phyloP scores from a whole-genome alignment of 2,113 vertebrate species.

The Rhombomys opimus region DNA sequence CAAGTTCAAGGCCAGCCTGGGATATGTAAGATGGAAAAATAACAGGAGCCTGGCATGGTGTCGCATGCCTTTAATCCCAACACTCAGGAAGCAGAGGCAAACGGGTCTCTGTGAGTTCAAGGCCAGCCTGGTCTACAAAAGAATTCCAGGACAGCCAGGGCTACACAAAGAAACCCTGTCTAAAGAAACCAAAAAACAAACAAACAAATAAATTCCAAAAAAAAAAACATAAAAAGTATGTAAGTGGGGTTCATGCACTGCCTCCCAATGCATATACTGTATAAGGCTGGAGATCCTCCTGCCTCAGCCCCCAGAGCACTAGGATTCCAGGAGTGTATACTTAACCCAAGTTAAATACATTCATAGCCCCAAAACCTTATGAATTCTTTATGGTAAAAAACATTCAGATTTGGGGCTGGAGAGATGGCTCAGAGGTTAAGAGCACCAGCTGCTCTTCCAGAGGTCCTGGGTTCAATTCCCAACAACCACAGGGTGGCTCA shows the following conservation, averaged over 20 bases:
- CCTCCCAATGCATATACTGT: not conserved
- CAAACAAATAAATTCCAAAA: not conserved
- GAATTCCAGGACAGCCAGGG: too few species aligned
- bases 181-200: not conserved
- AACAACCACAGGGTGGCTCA: too few species aligned
- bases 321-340: not conserved
- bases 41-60: too few species aligned
- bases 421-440: too few species aligned
- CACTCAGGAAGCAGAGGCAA: too few species aligned
- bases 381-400: not conserved
- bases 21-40: not conserved
- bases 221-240: not conserved
- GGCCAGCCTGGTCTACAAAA: not conserved
- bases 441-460: too few species aligned
- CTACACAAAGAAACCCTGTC: not conserved
- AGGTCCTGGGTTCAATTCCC: too few species aligned
- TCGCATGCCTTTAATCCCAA: too few species aligned
- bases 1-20: not conserved
- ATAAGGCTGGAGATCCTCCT: not conserved
- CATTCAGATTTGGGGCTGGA: too few species aligned
- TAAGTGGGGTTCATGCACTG: not conserved
- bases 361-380: not conserved
- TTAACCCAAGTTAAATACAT: not conserved
- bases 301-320: not conserved
- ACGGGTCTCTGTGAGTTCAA: not conserved